Base-by-base conservation (phyloP, 2,797 vertebrate genomes). In the Nyctalus aviator region DNA sequence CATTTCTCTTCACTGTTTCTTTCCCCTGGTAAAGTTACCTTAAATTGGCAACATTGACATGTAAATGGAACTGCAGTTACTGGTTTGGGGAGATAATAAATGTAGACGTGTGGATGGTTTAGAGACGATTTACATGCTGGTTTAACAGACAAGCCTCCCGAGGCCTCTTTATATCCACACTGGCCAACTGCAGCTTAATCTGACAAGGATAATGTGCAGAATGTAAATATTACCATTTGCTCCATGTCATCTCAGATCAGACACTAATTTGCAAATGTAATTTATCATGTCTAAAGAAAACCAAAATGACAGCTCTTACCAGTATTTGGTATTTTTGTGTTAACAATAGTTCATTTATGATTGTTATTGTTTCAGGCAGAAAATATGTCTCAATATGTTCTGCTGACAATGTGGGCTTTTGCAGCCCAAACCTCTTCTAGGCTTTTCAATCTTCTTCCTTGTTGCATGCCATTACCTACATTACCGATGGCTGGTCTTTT, bases 151-250 rank as follows among this genome's bases (percentile, higher is more conserved):
- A 94, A 88, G 77, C 78, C 78, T 96, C 81, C 41, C 0, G 85
- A 97, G 97, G 95, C 93, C 96, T 94, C 91, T 96, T 96, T 91
- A 17, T 96, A 94, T 92, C 87, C 88, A 73, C 94, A 89, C 81
- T 57, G 83, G 96, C 93, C 95, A 96, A 93, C 41, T 46, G 64
- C 32, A 89, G 96, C 97, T 97, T 96, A 97, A 32, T 90, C 84
- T 97, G 95, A 92, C 57, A 87, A 96, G 95, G 92, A 96, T 95
- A 97, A 97, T 97, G 97, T 97, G 95, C 96, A 97, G 97, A 97
- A 96, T 97, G 96, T 97, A 97, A 97, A 97, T 97, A 97, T 96
- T 96, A 95, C 96, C 96, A 97, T 97, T 97, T 97, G 97, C 96
- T 97, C 76, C 97, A 95, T 95, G 96, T 96, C 97, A 96, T 97